These are phyloP conservation scores for Scomber japonicus DNA, from an alignment of 2,113 vertebrate species.

Conservation along the genomic window DNA sequence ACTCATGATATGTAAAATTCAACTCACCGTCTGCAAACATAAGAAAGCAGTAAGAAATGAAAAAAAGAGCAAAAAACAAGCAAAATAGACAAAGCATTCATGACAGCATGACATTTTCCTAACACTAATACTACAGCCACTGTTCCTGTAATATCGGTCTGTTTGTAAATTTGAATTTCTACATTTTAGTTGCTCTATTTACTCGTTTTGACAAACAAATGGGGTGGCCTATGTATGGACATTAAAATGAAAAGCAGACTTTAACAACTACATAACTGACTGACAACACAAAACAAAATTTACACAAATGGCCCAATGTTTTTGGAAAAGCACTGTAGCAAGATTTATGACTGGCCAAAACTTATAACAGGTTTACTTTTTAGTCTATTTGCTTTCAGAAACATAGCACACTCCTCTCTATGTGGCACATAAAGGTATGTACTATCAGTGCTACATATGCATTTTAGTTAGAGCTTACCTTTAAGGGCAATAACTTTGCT, in stretches of 20 bases:
- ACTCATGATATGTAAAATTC: conserved; percentile 90
- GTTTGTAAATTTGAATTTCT: conserved; percentile 45
- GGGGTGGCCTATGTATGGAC: conserved; percentile 77
- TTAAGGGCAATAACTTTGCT: conserved; percentile 99
- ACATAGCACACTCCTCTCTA: conserved; percentile 26
- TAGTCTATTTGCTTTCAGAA: conserved; percentile 18
- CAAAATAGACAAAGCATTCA: conserved; percentile 89
- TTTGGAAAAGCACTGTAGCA: conserved; percentile 43
- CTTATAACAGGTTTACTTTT: conserved; percentile 27
- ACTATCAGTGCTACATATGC: conserved; percentile 1
- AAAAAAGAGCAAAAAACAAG: conserved; percentile 91
- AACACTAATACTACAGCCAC: conserved; percentile 12
- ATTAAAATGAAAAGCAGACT: conserved; percentile 77
- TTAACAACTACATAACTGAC: conserved; percentile 67
- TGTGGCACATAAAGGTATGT: not conserved
- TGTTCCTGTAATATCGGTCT: conserved; percentile 21
- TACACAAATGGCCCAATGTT: conserved; percentile 57
- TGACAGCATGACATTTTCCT: conserved; percentile 84
- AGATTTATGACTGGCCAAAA: conserved; percentile 20
- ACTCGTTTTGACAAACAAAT: conserved; percentile 70
- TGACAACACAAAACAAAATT: conserved; percentile 70
- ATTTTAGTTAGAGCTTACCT: conserved; percentile 86
- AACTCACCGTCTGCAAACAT: conserved; percentile 99
- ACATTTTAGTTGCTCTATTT: conserved; percentile 36
- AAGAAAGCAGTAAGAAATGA: conserved; percentile 97